Base-by-base conservation (phyloP, 2,113 vertebrate species). In the Oryzias woworae region DNA sequence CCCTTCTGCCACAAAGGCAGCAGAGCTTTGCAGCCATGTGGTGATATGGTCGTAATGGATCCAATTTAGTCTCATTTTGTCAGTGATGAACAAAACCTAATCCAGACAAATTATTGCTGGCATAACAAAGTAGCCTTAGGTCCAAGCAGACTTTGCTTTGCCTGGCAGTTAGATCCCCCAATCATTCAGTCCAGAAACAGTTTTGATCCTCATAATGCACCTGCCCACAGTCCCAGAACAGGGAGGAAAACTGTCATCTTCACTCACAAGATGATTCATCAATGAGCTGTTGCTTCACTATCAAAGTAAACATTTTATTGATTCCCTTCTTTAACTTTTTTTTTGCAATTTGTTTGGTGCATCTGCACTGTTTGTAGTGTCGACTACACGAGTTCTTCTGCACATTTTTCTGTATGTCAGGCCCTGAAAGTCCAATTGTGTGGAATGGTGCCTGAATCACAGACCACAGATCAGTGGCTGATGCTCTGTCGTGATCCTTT, bases 51-150 rank as follows among this genome's bases (percentile, higher is more conserved):
- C 53, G 62, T 71, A 71, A 83, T 53, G 56, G 64, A 68, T 66
- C 60, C 52, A 43, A 31, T 59, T 66, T 61, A 56, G 62, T 76
- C 66, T 83, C 73, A 85, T 83, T 80, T 66, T 60, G 58, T 83
- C 75, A 63, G 66, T 55, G 71, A 69, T 71, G 67, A 66, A 65
- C 45, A 70, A 78, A 69, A 53, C 31, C 12, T 68, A 77, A 78
- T 62, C 64, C 20, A 80, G 69, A 82, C 77, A 83, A 80, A 85
- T 78, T 58, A 73, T 79, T 57, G 26, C 62, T 41, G 47, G 60
- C 3, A 14, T 56, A 69, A 73, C 61, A 48, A 59, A 62, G 79
- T 64, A 44, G 48, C 48, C 42, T 75, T 15, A 60, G 23, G 69
- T 43, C 71, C 58, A 67, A 15, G 55, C 54, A 64, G 74, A 75